Base-by-base conservation (phyloP, 2,888 invertebrate species). In the Scelioninae gen. 1 region DNA sequence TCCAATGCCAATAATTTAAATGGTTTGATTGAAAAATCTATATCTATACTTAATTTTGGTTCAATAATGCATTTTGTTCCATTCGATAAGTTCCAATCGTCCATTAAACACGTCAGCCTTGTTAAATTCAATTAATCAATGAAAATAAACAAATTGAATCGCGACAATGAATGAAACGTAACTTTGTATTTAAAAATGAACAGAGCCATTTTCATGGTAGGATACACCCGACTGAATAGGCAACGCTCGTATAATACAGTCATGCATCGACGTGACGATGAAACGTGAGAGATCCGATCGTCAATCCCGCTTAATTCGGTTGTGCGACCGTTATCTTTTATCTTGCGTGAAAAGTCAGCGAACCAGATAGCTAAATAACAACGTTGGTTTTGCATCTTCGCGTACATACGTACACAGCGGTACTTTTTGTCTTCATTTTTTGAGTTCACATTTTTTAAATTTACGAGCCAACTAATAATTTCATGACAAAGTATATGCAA, bases 251-350 rank as follows among this genome's bases (percentile, higher is more conserved):
- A 68, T 51, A 55, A 77, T 69, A 53, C 40, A 32, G 47, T 56
- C 49, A 34, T 49, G 60, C 68, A 43, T 66, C 53, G 68, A 77
- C 40, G 11, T 55, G 71, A 34, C 60, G 51, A 56, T 58, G 65
- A 79, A 79, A 65, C 65, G 78, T 66, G 78, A 78, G 77, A 77
- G 65, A 75, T 71, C 58, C 32, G 60, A 77, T 69, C 55, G 68
- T 31, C 49, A 45, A 65, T 72, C 51, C 58, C 16, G 65, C 43
- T 71, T 75, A 65, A 78, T 63, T 78, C 47, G 53, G 47, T 29
- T 45, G 55, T 47, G 65, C 69, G 62, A 68, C 78, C 78, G 71
- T 78, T 78, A 78, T 78, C 63, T 63, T 71, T 78, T 71, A 78
- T 78, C 63, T 78, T 78, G 78, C 71, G 69, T 71, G 71, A 78